Evolutionary conservation across 2,113 vertebrate genomes (phyloP).

Genomic region (Nothobranchius furzeri): DNA sequence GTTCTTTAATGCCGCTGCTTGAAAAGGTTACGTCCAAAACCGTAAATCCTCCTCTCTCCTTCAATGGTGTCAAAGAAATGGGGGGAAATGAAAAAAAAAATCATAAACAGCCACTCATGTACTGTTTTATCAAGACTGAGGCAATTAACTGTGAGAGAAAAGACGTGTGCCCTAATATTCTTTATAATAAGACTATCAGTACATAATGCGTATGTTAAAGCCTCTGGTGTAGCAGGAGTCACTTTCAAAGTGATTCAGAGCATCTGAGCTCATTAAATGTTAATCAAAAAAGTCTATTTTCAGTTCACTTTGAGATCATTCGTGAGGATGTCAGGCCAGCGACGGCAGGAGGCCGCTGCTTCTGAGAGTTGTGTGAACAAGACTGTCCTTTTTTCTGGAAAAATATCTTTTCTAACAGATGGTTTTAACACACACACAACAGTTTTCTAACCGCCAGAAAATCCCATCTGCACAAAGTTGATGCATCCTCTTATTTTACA

Average conservation of each 20-base stretch:
- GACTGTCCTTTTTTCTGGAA: conserved; percentile 16
- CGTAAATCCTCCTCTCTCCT: background rate
- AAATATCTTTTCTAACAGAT: background rate
- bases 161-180: background rate
- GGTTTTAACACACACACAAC: background rate
- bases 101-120: background rate
- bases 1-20: conserved; percentile 25
- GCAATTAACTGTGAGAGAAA: conserved; percentile 2
- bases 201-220: conserved; percentile 44
- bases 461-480: background rate
- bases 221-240: conserved; percentile 61
- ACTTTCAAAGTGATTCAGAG: conserved; percentile 75
- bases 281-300: conserved; percentile 85
- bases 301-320: conserved; percentile 77
- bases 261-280: conserved; percentile 83
- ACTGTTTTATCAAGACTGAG: background rate
- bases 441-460: conserved; percentile 5
- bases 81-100: background rate
- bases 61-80: background rate
- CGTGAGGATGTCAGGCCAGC: conserved; percentile 75
- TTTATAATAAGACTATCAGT: conserved; percentile 13
- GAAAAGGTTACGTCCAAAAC: conserved; percentile 4
- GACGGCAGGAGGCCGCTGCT: conserved; percentile 58
- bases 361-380: conserved; percentile 30
- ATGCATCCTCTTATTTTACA: conserved; percentile 18